Conservation (phyloP, 2,797 vertebrate species). For the Chiloscyllium punctatum region DNA sequence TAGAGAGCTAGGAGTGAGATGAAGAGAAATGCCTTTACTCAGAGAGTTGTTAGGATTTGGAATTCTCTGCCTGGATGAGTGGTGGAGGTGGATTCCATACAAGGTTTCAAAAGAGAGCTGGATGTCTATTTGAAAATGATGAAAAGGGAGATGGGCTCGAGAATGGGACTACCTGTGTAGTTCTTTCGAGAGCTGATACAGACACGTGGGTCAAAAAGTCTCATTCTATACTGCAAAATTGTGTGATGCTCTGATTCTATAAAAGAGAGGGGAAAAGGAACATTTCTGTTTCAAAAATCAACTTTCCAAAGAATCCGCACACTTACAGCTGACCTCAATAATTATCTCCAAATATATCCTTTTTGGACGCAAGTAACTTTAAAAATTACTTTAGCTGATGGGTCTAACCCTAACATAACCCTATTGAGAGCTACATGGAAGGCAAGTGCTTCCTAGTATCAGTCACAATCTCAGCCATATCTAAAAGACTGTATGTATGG, state of each 20-base stretch:
- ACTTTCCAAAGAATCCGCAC: neutral
- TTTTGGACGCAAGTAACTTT: neutral
- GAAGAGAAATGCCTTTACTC: no score
- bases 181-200: no score
- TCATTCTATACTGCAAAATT: no score
- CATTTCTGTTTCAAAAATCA: neutral
- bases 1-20: no score
- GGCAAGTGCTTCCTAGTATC: neutral
- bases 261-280: neutral
- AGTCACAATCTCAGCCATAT: neutral
- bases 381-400: neutral
- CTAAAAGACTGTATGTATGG: neutral
- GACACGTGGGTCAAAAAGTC: no score
- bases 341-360: neutral
- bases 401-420: neutral
- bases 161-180: no score
- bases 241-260: neutral
- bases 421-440: neutral
- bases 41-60: no score
- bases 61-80: no score
- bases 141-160: no score
- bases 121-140: no score
- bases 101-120: no score
- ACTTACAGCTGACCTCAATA: neutral
- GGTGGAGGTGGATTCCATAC: no score